Conservation (phyloP, 2,113 vertebrate genomes). For the Cervus canadensis region DNA sequence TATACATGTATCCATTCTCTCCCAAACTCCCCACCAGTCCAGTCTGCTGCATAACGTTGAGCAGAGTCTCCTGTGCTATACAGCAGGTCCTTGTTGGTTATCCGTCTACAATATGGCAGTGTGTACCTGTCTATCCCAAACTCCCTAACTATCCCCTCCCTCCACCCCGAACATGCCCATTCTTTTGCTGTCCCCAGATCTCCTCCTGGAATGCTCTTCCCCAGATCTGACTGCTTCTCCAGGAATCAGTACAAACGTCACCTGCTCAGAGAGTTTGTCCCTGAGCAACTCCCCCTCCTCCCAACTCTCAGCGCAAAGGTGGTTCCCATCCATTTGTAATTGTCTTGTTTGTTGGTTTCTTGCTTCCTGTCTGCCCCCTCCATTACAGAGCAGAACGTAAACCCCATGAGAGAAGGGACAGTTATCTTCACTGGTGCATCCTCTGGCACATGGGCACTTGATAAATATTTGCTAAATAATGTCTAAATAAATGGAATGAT, state of each 20-base stretch:
- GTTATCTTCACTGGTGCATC: not conserved
- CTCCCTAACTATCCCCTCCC: not conserved
- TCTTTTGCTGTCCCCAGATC: not conserved
- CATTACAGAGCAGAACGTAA: not conserved
- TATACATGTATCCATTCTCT: not conserved
- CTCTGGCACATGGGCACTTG: not conserved
- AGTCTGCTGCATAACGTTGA: not conserved
- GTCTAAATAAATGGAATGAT: not conserved
- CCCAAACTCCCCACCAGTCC: not conserved
- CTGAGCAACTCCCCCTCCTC: accelerated
- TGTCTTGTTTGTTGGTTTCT: not conserved
- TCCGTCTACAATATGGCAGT: not conserved
- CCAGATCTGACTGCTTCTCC: not conserved
- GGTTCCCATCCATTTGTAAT: not conserved
- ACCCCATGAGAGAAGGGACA: not conserved
- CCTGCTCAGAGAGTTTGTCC: not conserved
- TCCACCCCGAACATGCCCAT: accelerated
- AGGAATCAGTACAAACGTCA: not conserved
- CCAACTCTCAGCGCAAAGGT: accelerated
- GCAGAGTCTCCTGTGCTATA: not conserved
- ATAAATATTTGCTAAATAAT: not conserved
- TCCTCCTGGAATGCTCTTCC: not conserved
- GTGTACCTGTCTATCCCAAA: not conserved
- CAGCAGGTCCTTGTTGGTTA: not conserved
- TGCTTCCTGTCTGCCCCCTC: not conserved